Evolutionary conservation across 2,113 vertebrate genomes (phyloP).

Genomic region (Microtus pennsylvanicus): DNA sequence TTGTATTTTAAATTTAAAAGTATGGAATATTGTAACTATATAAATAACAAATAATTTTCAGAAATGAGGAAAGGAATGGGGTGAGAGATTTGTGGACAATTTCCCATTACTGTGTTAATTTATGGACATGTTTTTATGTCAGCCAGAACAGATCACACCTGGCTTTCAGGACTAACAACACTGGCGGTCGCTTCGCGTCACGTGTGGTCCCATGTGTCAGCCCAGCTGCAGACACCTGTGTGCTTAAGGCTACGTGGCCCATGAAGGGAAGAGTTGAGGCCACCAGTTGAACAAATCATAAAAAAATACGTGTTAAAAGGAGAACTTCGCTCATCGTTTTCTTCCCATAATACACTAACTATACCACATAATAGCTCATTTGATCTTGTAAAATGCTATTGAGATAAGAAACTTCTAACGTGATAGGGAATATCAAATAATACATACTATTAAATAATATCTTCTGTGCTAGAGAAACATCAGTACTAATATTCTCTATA

Average conservation of each 20-base stretch:
- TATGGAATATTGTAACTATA: constrained; percentile 50
- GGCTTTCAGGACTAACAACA: constrained; percentile 29
- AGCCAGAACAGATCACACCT: constrained; percentile 37
- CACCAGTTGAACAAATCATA: constrained; percentile 54
- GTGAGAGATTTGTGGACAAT: not conserved
- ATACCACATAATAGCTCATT: constrained; percentile 4
- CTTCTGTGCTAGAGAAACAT: constrained; percentile 46
- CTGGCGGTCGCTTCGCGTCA: not conserved
- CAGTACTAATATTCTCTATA: constrained; percentile 29
- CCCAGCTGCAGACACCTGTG: constrained; percentile 36
- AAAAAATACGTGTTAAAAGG: constrained; percentile 65
- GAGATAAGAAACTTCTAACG: constrained; percentile 40
- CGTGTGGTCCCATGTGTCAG: constrained; percentile 33
- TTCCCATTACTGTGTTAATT: constrained; percentile 50
- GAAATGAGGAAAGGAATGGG: not conserved
- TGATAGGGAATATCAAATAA: constrained; percentile 55
- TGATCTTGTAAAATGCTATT: constrained; percentile 51
- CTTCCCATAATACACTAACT: constrained; percentile 12
- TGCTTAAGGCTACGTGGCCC: constrained; percentile 69
- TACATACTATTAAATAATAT: constrained; percentile 43
- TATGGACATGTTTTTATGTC: not conserved
- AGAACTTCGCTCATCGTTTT: constrained; percentile 39
- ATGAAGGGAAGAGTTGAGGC: constrained; percentile 50
- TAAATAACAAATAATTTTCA: constrained; percentile 67
- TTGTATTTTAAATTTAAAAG: constrained; percentile 72